Evolutionary conservation across 2,888 invertebrate genomes (phyloP), one percentile per base, ranked within the genome.

Genomic region (Tryphoninae sp.): DNA sequence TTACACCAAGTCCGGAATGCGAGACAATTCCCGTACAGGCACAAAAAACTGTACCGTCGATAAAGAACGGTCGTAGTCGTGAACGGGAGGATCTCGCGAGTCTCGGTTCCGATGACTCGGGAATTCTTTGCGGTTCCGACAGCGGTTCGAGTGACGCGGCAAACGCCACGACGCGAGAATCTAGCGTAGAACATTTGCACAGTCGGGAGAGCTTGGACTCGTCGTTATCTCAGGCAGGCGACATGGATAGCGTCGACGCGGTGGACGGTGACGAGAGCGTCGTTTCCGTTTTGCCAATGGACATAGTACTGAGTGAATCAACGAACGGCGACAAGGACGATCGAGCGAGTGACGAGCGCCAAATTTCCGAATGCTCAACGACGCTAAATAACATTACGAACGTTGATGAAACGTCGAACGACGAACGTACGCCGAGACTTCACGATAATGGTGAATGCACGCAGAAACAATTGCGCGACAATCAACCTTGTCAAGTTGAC

Each of bases 31-130:
- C 92, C 3, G 87, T 87, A 59, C 84, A 79, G 16, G 82, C 81
- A 22, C 83, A 75, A 13, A 86, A 84, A 83, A 86, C 85, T 23
- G 80, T 77, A 1, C 81, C 80, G 58, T 83, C 84, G 8, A 82
- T 81, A 80, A 93, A 91, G 59, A 83, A 80, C 59, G 87, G 87
- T 8, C 83, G 89, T 91, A 94, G 90, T 93, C 93, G 91, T 78
- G 92, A 93, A 92, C 93, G 92, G 86, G 95, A 93, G 91, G 94
- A 94, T 87, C 92, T 94, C 72, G 93, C 94, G 62, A 94, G 94
- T 86, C 91, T 95, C 16, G 96, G 96, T 58, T 96, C 96, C 51
- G 96, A 96, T 91, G 97, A 97, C 92, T 96, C 96, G 58, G 95
- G 96, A 84, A 96, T 96, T 86, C 92, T 95, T 76, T 95, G 95